phyloP scores from a whole-genome alignment of 2,888 invertebrate species.

The Papilio protenor region DNA sequence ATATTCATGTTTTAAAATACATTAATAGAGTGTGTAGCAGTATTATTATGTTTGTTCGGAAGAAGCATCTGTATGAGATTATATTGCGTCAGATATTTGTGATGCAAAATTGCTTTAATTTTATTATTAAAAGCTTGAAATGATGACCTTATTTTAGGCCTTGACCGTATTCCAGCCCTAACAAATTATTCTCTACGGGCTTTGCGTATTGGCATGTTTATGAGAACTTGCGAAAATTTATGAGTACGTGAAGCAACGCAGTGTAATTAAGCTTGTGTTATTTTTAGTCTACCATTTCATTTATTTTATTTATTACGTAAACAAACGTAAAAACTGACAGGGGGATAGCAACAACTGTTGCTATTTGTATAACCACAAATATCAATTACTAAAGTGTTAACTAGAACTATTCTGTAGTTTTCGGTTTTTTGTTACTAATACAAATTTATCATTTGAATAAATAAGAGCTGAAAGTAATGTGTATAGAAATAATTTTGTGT shows the following conservation, averaged over 20 bases:
- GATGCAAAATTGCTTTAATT: constrained; percentile 30
- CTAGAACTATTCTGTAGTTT: background rate
- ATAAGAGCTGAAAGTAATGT: background rate
- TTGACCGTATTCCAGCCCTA: constrained; percentile 34
- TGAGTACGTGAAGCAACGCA: constrained; percentile 35
- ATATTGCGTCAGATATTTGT: constrained; percentile 17
- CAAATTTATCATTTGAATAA: background rate
- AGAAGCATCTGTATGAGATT: background rate
- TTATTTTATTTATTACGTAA: constrained; percentile 39
- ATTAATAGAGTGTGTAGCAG: background rate
- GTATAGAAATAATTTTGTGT: background rate
- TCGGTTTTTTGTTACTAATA: background rate
- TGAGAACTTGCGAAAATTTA: constrained; percentile 37
- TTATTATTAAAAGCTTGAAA: constrained; percentile 15
- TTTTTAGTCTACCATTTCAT: constrained; percentile 27
- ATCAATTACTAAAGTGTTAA: background rate
- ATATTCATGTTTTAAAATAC: background rate
- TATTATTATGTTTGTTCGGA: background rate
- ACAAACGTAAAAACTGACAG: constrained; percentile 17
- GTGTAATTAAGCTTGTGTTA: constrained; percentile 31
- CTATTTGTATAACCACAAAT: constrained; percentile 23
- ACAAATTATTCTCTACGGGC: constrained; percentile 38
- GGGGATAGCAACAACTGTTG: constrained; percentile 21
- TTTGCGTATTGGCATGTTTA: constrained; percentile 38
- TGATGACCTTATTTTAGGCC: constrained; percentile 28